phyloP scores from a whole-genome alignment of 2,888 invertebrate genomes.

The Lepidochrysops patricia region DNA sequence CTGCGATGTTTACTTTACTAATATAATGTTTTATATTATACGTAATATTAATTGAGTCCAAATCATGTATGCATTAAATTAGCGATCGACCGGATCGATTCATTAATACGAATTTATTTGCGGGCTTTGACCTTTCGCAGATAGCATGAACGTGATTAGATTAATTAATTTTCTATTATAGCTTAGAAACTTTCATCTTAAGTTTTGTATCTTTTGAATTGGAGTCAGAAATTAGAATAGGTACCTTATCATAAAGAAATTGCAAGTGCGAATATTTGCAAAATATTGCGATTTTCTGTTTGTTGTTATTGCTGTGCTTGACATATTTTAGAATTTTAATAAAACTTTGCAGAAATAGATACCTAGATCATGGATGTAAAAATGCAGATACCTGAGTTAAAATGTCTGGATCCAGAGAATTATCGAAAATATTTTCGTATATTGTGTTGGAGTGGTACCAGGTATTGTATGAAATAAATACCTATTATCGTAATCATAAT shows the following conservation, averaged over 20 bases:
- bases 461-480: conserved; percentile 33
- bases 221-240: background rate
- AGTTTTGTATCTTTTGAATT: background rate
- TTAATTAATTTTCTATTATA: background rate
- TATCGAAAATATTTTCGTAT: conserved; percentile 54
- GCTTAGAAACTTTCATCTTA: background rate
- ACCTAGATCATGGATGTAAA: conserved; percentile 35
- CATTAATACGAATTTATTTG: background rate
- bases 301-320: background rate
- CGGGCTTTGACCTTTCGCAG: background rate
- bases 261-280: conserved; percentile 1
- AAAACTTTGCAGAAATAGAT: conserved; percentile 6
- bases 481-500: background rate
- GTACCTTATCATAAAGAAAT: background rate
- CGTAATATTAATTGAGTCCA: background rate
- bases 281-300: background rate
- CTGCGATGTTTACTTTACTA: background rate
- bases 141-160: background rate
- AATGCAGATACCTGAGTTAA: conserved; percentile 50
- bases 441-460: conserved; percentile 58
- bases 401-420: conserved; percentile 64
- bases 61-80: background rate
- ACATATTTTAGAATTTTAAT: conserved; percentile 3
- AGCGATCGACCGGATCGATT: background rate
- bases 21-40: background rate